A percentile compares a stretch with the other conserved stretches of the same genome.
phyloP scores from a whole-genome alignment of 2,797 vertebrate species.

The Lithobates sylvaticus region DNA sequence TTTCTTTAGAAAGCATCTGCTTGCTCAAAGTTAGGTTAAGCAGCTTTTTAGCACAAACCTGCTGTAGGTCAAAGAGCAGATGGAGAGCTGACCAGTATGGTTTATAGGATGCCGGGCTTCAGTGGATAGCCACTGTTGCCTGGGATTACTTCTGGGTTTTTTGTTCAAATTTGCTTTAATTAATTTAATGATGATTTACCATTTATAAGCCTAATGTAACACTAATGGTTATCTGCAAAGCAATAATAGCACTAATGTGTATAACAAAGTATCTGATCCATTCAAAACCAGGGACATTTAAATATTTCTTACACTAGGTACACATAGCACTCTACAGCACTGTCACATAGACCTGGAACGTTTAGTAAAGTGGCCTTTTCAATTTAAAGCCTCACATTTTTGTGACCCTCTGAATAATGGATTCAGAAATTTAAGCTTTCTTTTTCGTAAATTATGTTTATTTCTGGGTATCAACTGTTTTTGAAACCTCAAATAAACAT shows the following conservation, averaged over 20 bases:
- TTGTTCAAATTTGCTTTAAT: slow-evolving; percentile 43
- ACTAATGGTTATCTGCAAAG: slow-evolving; percentile 58
- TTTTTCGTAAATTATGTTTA: slow-evolving; percentile 22
- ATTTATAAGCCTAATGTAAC: slow-evolving; percentile 41
- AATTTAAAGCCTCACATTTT: slow-evolving; percentile 39
- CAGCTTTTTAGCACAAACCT: slow-evolving; percentile 26
- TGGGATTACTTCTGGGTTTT: background rate
- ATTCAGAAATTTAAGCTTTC: slow-evolving; percentile 23
- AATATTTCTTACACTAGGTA: slow-evolving; percentile 5
- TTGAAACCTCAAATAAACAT: slow-evolving; percentile 46
- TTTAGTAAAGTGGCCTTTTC: slow-evolving; percentile 42
- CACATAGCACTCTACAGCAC: slow-evolving; percentile 9
- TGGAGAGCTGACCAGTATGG: slow-evolving; percentile 34
- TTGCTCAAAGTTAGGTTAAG: slow-evolving; percentile 19
- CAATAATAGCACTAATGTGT: slow-evolving; percentile 52
- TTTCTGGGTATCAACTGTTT: slow-evolving; percentile 42
- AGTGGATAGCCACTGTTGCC: background rate
- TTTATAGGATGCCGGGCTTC: background rate
- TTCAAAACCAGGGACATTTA: slow-evolving; percentile 39
- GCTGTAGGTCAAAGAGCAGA: slow-evolving; percentile 49
- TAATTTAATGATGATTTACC: slow-evolving; percentile 56
- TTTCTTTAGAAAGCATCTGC: slow-evolving; percentile 43
- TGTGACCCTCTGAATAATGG: slow-evolving; percentile 30
- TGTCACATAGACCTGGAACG: background rate
- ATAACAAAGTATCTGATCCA: slow-evolving; percentile 44